phyloP scores from a whole-genome alignment of 30 jellyfish, hydroid and myxozoan genomes.

The Phacellophora camtschatica region DNA sequence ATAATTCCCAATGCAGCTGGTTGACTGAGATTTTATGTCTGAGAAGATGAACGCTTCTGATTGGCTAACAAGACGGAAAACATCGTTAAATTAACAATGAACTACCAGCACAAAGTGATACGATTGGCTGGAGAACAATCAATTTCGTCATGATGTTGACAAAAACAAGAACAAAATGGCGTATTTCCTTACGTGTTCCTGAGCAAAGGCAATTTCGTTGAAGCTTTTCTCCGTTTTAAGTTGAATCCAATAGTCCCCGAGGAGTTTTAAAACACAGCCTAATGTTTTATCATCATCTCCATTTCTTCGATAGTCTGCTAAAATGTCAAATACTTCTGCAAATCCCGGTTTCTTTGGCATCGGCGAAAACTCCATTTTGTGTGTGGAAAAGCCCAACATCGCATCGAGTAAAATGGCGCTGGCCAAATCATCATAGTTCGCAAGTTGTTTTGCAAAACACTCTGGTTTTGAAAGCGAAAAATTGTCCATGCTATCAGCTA shows the following conservation, averaged over 20 bases:
- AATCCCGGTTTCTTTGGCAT: conserved; percentile 52
- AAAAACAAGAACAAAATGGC: neutral
- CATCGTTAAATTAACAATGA: too few relatives aligned
- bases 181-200: conserved; percentile 80
- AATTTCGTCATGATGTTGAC: neutral
- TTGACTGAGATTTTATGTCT: too few relatives aligned
- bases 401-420: conserved; percentile 81
- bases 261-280: conserved; percentile 34
- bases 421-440: conserved; percentile 88
- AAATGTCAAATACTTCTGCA: conserved; percentile 53
- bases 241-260: conserved; percentile 80
- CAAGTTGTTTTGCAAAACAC: conserved; percentile 70
- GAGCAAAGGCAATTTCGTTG: conserved; percentile 45
- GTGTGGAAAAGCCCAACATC: conserved; percentile 88
- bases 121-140: conserved; percentile 43
- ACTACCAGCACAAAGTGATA: too few relatives aligned
- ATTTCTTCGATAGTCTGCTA: conserved; percentile 71
- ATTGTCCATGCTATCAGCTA: conserved; percentile 15
- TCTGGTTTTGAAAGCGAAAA: conserved; percentile 11
- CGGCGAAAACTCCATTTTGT: conserved; percentile 76
- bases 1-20: too few relatives aligned
- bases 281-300: conserved; percentile 74
- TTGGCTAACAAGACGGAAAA: too few relatives aligned
- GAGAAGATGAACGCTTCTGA: too few relatives aligned
- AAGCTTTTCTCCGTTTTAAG: conserved; percentile 23